phyloP scores from a whole-genome alignment of 2,888 invertebrate species.

The Lasius platythorax region DNA sequence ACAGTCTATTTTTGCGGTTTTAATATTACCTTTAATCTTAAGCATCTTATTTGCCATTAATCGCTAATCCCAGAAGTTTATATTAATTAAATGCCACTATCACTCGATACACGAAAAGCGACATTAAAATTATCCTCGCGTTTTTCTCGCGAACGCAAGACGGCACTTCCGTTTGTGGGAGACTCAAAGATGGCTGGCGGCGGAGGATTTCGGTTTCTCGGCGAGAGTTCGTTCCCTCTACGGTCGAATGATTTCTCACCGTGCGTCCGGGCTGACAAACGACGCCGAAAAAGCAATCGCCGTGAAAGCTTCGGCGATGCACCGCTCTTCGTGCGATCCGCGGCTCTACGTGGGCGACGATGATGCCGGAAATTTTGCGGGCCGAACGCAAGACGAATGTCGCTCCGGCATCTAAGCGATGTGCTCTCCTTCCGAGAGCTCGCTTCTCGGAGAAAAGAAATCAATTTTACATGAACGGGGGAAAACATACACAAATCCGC shows the following conservation, averaged over 20 bases:
- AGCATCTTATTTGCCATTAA: neutral
- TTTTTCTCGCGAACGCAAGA: neutral
- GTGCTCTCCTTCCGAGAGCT: neutral
- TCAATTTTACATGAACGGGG: conserved; percentile 42
- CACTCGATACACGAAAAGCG: neutral
- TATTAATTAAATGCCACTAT: neutral
- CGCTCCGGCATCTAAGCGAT: conserved; percentile 28
- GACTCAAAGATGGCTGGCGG: conserved; percentile 14
- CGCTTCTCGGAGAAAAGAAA: neutral
- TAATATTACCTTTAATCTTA: neutral
- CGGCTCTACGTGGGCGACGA: conserved; percentile 40
- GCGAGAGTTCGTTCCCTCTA: conserved; percentile 32
- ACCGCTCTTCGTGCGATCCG: conserved; percentile 29
- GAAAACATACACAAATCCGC: conserved; percentile 46
- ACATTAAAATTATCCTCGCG: conserved; percentile 20
- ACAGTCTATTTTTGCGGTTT: neutral
- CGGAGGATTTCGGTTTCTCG: conserved; percentile 52
- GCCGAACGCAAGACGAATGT: conserved; percentile 43
- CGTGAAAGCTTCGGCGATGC: conserved; percentile 77
- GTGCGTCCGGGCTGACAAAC: conserved; percentile 75
- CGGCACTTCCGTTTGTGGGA: neutral
- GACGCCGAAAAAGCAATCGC: conserved; percentile 78
- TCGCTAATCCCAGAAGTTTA: neutral
- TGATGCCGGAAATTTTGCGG: conserved; percentile 52
- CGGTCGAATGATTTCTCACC: conserved; percentile 73